Percentiles rank a stretch among this genome's conserved stretches.
These are phyloP conservation scores for Protodeltote pygarga DNA, from an alignment of 2,888 invertebrate species.

Conservation along the genomic window DNA sequence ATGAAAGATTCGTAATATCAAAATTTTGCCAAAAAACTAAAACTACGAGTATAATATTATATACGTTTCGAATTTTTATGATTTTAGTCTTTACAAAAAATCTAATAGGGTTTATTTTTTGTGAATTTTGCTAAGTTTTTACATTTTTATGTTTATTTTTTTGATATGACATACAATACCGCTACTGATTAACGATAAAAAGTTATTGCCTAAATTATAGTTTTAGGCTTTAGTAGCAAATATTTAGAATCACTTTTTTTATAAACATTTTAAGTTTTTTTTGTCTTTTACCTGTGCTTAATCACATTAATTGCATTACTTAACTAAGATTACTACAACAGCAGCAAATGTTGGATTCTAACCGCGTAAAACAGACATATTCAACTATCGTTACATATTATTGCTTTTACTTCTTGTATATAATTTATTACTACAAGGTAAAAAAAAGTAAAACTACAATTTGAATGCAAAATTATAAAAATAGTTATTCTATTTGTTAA, in stretches of 20 bases:
- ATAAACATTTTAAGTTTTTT: constrained; percentile 60
- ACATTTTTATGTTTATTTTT: constrained; percentile 74
- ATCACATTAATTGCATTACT: constrained; percentile 68
- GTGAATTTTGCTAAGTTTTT: constrained; percentile 76
- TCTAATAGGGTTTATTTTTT: constrained; percentile 61
- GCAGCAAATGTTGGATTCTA: constrained; percentile 63
- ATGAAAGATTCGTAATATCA: constrained; percentile 38
- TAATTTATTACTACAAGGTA: too few relatives aligned
- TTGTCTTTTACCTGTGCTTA: constrained; percentile 75
- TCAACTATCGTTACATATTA: constrained; percentile 38
- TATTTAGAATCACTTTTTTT: constrained; percentile 54
- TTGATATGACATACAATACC: constrained; percentile 66
- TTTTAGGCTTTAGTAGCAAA: constrained; percentile 56
- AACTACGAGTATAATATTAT: constrained; percentile 38
- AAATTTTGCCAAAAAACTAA: constrained; percentile 29
- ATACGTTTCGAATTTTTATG: constrained; percentile 35
- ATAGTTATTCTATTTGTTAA: constrained; percentile 6
- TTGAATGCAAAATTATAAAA: constrained; percentile 1
- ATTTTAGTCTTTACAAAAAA: constrained; percentile 60
- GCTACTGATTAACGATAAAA: constrained; percentile 60
- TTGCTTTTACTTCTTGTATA: too few relatives aligned
- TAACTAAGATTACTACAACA: constrained; percentile 69
- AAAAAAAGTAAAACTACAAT: constrained; percentile 12
- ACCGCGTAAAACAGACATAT: constrained; percentile 36
- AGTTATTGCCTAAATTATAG: constrained; percentile 44